Conservation (phyloP, 1,140 invertebrate species). For the Triops cancriformis region DNA sequence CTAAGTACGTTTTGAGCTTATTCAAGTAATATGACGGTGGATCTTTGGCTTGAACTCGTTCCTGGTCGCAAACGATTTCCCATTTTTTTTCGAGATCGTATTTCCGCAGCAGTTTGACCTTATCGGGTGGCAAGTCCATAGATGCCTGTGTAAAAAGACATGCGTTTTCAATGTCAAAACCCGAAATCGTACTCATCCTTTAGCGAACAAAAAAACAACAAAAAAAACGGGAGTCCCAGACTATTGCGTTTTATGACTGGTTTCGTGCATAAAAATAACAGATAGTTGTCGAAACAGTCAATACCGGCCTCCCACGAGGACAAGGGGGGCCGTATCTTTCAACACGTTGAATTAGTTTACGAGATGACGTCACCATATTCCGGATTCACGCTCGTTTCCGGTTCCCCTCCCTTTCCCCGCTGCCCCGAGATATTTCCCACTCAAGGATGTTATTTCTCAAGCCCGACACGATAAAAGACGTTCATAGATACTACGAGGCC, state of each 20-base stretch:
- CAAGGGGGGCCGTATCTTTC: neutral
- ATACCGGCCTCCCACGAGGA: neutral
- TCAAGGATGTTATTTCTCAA: neutral
- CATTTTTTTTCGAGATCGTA: conserved; percentile 98
- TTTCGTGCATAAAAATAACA: neutral
- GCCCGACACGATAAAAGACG: neutral
- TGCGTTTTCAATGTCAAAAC: conserved; percentile 23
- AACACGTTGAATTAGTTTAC: neutral
- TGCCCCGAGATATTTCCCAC: neutral
- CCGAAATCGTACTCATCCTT: too few species aligned
- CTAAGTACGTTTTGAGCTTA: conserved; percentile 86
- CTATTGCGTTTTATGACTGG: neutral
- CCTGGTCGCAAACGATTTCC: conserved; percentile 99
- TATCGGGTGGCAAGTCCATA: conserved; percentile 98
- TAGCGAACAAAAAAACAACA: neutral
- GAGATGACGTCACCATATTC: neutral
- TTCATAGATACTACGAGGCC: neutral
- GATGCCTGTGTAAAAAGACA: conserved; percentile 59
- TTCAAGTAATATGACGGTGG: conserved; percentile 89
- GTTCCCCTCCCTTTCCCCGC: neutral
- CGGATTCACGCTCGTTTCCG: neutral
- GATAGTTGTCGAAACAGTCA: neutral
- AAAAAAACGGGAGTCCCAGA: neutral
- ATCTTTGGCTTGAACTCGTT: conserved; percentile 93
- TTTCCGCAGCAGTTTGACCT: conserved; percentile 90